Conservation (phyloP, 1,140 invertebrate genomes). For the Drosophila kurseongensis region DNA sequence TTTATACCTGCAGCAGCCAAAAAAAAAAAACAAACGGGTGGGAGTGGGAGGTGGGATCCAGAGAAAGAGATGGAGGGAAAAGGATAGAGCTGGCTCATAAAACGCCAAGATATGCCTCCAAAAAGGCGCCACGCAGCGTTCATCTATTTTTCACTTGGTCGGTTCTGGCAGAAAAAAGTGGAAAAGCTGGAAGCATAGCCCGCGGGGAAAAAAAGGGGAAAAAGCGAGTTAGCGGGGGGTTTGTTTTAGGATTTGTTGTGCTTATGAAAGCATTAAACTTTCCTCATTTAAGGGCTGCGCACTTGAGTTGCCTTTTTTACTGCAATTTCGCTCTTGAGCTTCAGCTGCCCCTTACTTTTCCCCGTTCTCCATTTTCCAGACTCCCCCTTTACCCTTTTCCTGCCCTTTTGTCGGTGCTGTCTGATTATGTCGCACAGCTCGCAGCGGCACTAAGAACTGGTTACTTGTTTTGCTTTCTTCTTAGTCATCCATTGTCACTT, state of each 20-base stretch:
- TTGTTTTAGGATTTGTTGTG: constrained; percentile 82
- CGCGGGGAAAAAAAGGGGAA: not conserved
- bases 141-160: constrained; percentile 76
- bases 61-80: constrained; percentile 14
- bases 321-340: constrained; percentile 72
- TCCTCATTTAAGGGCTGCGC: constrained; percentile 79
- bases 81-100: constrained; percentile 76
- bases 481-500: constrained; percentile 9
- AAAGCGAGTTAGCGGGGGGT: constrained; percentile 16
- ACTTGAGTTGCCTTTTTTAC: constrained; percentile 81
- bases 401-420: constrained; percentile 35
- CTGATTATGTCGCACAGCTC: constrained; percentile 69
- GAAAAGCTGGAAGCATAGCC: not conserved
- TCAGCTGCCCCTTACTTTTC: constrained; percentile 16
- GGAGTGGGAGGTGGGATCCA: not conserved
- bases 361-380: not conserved
- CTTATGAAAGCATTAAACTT: constrained; percentile 83
- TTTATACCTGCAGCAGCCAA: constrained; percentile 64
- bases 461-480: constrained; percentile 40
- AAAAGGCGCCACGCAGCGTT: constrained; percentile 70
- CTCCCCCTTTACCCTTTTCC: not conserved
- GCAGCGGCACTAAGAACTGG: constrained; percentile 26
- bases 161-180: constrained; percentile 15
- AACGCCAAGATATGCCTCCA: constrained; percentile 67
- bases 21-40: not conserved